Evolutionary conservation across 2,888 invertebrate genomes (phyloP).

Genomic region (Drosophila infuscata): DNA sequence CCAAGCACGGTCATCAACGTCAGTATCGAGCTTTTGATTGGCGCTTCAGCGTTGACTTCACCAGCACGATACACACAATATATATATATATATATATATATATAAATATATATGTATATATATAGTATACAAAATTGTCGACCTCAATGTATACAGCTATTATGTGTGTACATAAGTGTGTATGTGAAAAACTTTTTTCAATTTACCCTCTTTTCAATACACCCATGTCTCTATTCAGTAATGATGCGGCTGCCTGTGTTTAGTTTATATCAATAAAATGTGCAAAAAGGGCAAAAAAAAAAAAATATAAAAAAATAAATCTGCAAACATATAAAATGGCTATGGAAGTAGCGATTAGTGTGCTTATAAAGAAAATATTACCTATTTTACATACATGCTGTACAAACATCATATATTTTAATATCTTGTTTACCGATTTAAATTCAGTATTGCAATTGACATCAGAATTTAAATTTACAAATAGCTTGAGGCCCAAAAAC

Average conservation of each 20-base stretch:
- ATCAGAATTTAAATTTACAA: neutral
- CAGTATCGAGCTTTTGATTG: slow-evolving; percentile 65
- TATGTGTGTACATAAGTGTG: neutral
- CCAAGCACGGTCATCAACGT: slow-evolving; percentile 42
- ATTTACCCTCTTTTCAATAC: neutral
- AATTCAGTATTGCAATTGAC: no score
- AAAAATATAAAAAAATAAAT: neutral
- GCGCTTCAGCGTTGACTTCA: slow-evolving; percentile 9
- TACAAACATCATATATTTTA: no score
- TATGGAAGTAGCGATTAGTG: neutral
- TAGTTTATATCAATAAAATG: neutral
- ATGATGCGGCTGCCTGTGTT: neutral
- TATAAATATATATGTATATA: no score
- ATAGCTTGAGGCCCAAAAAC: neutral
- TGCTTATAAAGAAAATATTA: neutral
- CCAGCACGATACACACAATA: slow-evolving; percentile 22
- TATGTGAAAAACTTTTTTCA: neutral
- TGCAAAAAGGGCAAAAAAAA: neutral
- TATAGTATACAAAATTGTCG: neutral
- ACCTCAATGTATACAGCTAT: neutral
- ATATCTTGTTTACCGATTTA: neutral
- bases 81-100: no score
- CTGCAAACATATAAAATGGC: neutral
- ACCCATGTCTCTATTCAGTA: neutral
- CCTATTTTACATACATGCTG: neutral